Base-by-base conservation (phyloP, 2,113 vertebrate species). In the Pristiophorus japonicus region DNA sequence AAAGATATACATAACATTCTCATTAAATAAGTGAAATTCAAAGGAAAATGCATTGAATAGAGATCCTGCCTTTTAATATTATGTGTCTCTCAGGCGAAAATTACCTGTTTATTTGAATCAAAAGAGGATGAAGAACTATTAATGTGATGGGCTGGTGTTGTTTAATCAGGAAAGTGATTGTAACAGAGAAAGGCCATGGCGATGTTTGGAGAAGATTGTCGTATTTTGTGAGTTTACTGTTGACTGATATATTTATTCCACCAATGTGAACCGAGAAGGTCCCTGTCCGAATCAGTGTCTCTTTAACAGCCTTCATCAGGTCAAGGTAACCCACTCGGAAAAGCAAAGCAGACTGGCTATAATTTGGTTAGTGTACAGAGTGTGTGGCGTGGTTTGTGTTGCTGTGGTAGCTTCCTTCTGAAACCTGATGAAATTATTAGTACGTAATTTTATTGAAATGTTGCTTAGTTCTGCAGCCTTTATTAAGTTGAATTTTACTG, bases 401-500 rank as follows among this genome's bases (percentile, higher is more conserved):
- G 11, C 38, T 30, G 20, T 47, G 24, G 65, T 94, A 30, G 11
- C 11, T 70, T 94, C 70, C 47, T 27, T 38, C 22, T 38, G 5
- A n/a, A 63, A 94, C 42, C 65, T 51, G 42, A 30, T 67, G 27
- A 70, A 70, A 14, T 66, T 66, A 34, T 70, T 66, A 24, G 91
- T 67, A 45, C 67, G 63, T 94, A n/a, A 94, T 70, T 94, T 94
- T 51, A 47, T 30, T 67, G 63, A 94, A 45, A 47, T 45, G n/a
- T 94, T 47, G 62, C 63, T 18, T 94, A 94, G 27, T 27, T 47
- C n/a, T 30, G 66, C 92, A 94, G 10, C 65, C 66, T 94, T 94
- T 66, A 66, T 65, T 11, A 38, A 94, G 63, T 45, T 47, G 92
- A 94, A 47, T 70, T 67, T 67, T 67, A n/a, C 91, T 67, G 62